Evolutionary conservation across 2,888 invertebrate genomes (phyloP), one percentile per base, ranked within the genome.

Genomic region (Nyleta sp.): DNA sequence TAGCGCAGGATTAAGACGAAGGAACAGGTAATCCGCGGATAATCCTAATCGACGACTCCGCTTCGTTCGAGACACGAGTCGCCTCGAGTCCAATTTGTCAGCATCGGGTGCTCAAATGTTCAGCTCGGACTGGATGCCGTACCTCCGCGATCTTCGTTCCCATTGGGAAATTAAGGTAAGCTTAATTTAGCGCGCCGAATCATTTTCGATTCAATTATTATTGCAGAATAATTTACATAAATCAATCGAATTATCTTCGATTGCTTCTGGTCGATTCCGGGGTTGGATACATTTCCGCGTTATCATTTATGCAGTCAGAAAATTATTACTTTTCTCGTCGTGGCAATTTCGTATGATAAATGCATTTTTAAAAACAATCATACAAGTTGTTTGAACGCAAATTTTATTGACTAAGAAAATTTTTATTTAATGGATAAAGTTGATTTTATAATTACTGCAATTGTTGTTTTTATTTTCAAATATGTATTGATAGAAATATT

Each of bases 11-110:
- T 57, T 50, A 73, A 77, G 62, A 60, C 50, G 70, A 68, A 77
- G 59, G 78, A 82, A 78, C 64, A 64, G 59, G 59, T 68, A 78
- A 76, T 76, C 81, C 79, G 60, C 60, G 84, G 84, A 87, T 87
- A 85, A 88, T 87, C 86, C 85, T 85, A 87, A 87, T 87, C 83
- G 87, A 84, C 84, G 80, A 81, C 81, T 85, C 82, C 78, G 81
- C 65, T 53, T 48, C 77, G 81, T 79, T 35, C 64, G 42, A 64
- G 73, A 76, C 78, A 80, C 77, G 81, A 84, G 81, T 84, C 82
- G 81, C 68, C 73, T 80, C 53, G 80, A 80, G 74, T 74, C 67
- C 80, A 77, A 82, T 81, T 84, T 80, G 64, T 71, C 74, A 52
- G 17, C 70, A 42, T 68, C 48, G 59, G 55, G 28, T 52, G 53